Conservation (phyloP, 2,113 vertebrate species). For the Columbina picui region DNA sequence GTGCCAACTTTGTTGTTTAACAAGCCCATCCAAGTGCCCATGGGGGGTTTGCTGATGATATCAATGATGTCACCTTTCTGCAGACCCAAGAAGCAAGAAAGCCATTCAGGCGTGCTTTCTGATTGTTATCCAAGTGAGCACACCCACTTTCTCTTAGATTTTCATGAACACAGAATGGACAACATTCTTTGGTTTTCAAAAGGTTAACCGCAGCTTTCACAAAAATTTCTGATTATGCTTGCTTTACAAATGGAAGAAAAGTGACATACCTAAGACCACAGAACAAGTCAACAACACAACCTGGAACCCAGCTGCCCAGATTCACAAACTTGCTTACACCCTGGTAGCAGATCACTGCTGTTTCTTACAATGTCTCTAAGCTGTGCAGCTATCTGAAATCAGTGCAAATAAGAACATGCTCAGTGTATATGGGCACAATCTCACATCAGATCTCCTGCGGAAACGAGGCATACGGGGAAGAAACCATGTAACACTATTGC, state of each 20-base stretch:
- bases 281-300: neutral
- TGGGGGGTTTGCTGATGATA: conserved; percentile 99
- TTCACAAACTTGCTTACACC: neutral
- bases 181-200: neutral
- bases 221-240: neutral
- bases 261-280: neutral
- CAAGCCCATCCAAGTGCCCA: conserved; percentile 99
- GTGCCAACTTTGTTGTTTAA: conserved; percentile 98
- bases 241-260: neutral
- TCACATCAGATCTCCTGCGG: neutral
- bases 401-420: neutral
- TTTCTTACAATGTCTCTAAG: neutral
- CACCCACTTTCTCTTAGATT: neutral
- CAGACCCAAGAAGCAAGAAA: neutral
- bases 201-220: neutral
- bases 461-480: neutral
- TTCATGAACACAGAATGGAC: neutral
- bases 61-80: conserved; percentile 98
- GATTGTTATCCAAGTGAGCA: neutral
- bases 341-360: neutral
- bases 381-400: neutral
- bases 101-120: neutral
- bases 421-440: neutral
- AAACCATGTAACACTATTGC: neutral
- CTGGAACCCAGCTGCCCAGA: neutral